These are phyloP conservation scores for Gasteruption jaculator DNA, from an alignment of 2,888 invertebrate genomes.

Conservation along the genomic window DNA sequence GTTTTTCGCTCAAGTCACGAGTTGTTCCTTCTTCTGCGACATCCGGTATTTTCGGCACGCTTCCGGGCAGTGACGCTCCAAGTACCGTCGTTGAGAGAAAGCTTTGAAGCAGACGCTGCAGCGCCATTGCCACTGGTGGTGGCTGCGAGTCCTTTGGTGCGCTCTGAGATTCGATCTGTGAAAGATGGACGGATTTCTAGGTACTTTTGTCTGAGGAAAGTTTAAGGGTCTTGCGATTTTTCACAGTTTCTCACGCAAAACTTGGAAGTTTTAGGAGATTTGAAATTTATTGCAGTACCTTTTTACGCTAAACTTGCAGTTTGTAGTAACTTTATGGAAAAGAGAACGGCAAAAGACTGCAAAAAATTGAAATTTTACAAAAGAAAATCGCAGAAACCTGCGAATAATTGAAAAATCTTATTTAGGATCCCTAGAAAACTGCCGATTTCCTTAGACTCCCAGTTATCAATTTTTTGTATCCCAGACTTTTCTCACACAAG, in stretches of 20 bases:
- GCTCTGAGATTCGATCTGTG: conserved; percentile 66
- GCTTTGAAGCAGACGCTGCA: conserved; percentile 65
- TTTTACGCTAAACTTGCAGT: too few species aligned
- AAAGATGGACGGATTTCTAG: background rate
- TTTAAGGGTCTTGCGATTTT: too few species aligned
- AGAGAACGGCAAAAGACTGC: background rate
- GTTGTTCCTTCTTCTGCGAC: conserved; percentile 40
- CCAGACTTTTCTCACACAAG: too few species aligned
- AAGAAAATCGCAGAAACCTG: too few species aligned
- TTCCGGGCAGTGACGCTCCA: conserved; percentile 62
- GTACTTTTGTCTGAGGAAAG: background rate
- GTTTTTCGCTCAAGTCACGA: conserved; percentile 9
- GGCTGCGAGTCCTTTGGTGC: conserved; percentile 67
- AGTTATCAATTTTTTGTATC: too few species aligned
- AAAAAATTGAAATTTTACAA: too few species aligned
- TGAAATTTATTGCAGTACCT: background rate
- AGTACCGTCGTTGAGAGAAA: conserved; percentile 64
- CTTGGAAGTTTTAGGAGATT: too few species aligned
- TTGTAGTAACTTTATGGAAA: too few species aligned
- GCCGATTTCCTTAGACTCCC: too few species aligned
- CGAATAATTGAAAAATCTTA: conserved; percentile 12
- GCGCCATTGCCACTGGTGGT: conserved; percentile 67
- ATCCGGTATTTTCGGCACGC: conserved; percentile 63
- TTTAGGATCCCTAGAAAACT: too few species aligned
- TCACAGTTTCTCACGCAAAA: too few species aligned